Conservation (phyloP, 2,113 vertebrate species). For the Motacilla tschutschensis region DNA sequence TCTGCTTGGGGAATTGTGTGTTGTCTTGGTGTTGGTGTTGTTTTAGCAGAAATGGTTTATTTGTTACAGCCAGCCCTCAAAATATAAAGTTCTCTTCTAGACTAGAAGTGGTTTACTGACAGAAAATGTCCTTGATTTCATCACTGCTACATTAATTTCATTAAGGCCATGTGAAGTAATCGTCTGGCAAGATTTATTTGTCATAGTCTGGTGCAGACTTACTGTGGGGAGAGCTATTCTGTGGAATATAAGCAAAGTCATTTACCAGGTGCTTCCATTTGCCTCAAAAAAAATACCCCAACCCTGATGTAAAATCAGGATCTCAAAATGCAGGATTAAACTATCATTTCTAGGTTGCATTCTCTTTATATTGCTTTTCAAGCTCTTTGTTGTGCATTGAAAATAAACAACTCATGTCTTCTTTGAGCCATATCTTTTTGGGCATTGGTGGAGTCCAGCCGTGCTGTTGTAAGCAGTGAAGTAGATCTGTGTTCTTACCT, state of each 20-base stretch:
- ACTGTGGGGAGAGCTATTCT: background rate
- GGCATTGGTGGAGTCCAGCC: background rate
- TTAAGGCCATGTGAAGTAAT: background rate
- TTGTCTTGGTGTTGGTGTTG: background rate
- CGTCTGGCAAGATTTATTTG: background rate
- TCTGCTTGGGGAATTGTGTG: background rate
- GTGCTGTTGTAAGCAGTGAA: background rate
- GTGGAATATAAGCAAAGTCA: background rate
- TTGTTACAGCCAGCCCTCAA: background rate
- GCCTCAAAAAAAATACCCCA: background rate
- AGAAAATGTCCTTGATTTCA: slow-evolving; percentile 4
- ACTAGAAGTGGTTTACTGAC: background rate
- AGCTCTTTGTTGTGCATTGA: background rate
- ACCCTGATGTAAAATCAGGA: background rate
- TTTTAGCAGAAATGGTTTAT: background rate
- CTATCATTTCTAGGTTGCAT: background rate
- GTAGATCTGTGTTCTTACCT: background rate
- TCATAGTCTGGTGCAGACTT: background rate
- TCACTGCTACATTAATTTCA: background rate
- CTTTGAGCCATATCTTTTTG: background rate
- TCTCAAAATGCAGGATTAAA: background rate
- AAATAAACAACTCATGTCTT: background rate
- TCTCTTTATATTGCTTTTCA: background rate
- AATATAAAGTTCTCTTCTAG: background rate
- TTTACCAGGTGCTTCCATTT: background rate